A percentile compares a stretch with the other conserved stretches of the same genome.
phyloP scores from a whole-genome alignment of 1,140 invertebrate species.

The Hestina assimilis region DNA sequence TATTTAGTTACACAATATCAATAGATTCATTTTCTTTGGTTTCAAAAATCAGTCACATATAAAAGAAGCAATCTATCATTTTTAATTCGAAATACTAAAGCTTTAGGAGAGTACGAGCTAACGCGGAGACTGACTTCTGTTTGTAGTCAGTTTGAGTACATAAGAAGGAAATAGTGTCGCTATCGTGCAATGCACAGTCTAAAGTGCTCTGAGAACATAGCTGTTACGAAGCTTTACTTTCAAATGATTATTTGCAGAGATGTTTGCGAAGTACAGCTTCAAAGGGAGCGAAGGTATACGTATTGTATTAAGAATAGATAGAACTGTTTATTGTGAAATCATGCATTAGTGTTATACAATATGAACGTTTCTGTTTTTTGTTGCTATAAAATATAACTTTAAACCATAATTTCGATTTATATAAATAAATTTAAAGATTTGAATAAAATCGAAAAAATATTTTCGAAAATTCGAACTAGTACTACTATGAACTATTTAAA shows the following conservation, averaged over 20 bases:
- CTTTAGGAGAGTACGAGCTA: slow-evolving; percentile 14
- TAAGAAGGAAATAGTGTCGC: slow-evolving; percentile 35
- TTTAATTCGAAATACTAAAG: slow-evolving; percentile 28
- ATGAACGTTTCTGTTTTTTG: no score
- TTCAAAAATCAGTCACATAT: background rate
- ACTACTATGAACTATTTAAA: no score
- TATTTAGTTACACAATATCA: background rate
- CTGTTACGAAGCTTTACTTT: slow-evolving; percentile 24
- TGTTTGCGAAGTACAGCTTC: slow-evolving; percentile 18
- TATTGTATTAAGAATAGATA: background rate
- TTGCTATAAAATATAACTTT: no score
- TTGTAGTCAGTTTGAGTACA: slow-evolving; percentile 35
- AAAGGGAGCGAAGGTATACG: slow-evolving; percentile 1
- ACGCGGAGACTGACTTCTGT: slow-evolving; percentile 26
- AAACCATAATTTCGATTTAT: no score
- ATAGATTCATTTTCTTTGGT: background rate
- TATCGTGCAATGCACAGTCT: slow-evolving; percentile 25
- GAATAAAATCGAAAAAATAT: no score
- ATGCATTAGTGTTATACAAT: no score
- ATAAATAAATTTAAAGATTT: no score
- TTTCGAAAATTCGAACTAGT: no score
- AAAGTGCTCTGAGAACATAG: slow-evolving; percentile 26
- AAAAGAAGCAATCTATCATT: slow-evolving; percentile 20
- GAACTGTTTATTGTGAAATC: background rate
- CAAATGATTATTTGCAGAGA: slow-evolving; percentile 25